phyloP scores from a whole-genome alignment of 2,888 invertebrate genomes.

The Trichogramma evanescens region DNA sequence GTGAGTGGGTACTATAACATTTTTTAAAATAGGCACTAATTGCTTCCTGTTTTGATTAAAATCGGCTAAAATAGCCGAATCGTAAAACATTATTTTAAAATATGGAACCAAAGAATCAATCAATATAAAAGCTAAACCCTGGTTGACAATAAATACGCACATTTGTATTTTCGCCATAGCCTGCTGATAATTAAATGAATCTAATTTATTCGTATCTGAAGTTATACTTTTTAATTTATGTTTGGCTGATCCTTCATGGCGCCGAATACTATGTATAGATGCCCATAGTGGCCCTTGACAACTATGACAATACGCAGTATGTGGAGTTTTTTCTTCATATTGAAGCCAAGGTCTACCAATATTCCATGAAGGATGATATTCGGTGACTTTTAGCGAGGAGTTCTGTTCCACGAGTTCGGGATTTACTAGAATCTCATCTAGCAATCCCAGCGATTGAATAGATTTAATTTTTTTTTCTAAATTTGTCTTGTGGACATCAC shows the following conservation, averaged over 20 bases:
- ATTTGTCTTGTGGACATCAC: too few relatives aligned
- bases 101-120: slow-evolving; percentile 19
- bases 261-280: too few relatives aligned
- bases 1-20: slow-evolving; percentile 27
- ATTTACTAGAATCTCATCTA: too few relatives aligned
- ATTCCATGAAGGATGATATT: too few relatives aligned
- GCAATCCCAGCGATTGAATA: too few relatives aligned
- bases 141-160: slow-evolving; percentile 12
- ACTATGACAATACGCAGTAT: too few relatives aligned
- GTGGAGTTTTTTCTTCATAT: too few relatives aligned
- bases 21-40: slow-evolving; percentile 25
- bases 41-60: slow-evolving; percentile 28
- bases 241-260: background rate
- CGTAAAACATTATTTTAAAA: slow-evolving; percentile 28
- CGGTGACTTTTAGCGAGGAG: too few relatives aligned
- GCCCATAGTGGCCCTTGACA: too few relatives aligned
- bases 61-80: slow-evolving; percentile 27
- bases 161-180: slow-evolving; percentile 19
- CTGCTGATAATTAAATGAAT: background rate
- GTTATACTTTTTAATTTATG: background rate
- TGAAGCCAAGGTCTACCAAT: too few relatives aligned
- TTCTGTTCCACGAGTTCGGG: too few relatives aligned
- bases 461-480: too few relatives aligned
- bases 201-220: background rate
- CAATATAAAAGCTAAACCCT: slow-evolving; percentile 14